Evolutionary conservation across 2,797 vertebrate genomes (phyloP), one percentile per base, ranked within the genome.

Genomic region (Carapus acus): DNA sequence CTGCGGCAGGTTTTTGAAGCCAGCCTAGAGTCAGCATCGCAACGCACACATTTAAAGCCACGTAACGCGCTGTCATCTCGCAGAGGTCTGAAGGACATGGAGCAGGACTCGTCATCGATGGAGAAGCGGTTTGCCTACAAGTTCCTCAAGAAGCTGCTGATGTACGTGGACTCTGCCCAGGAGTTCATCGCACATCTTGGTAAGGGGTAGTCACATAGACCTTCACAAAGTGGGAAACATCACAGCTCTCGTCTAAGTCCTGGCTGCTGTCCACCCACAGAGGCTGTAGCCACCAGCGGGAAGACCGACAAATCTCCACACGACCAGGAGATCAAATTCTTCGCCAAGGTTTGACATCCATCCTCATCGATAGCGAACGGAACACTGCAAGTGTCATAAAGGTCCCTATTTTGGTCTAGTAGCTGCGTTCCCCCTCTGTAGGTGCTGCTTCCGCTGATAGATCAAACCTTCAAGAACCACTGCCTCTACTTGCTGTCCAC

Each of bases 311-410:
- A 93, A 82, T 98, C 94, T 7, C 94, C 96, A 43, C 96, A 97
- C 60, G 96, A 98, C 67, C 96, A 96, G 79, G 94, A 98, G 84
- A 98, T 99, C 74, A 99, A 98, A 77, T 99, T 99, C 79, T 99
- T 98, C 83, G 95, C 96, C 46, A 99, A 99, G 92, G 96, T 98
- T 71, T 79, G 86, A 1, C 13, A 12, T 49, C 43, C 12, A 9
- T 15, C 12, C 2, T 21, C 12, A 19, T 7, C 6, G 44, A 18
- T 34, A 53, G 21, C 24, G 48, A 12, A n/a, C 23, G 2, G 14
- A 43, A 19, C 2, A 3, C 4, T 2, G 43, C n/a, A 31, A 23
- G 37, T 36, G 8, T 12, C 38, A 12, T 22, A 24, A 1, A 27
- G 19, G 47, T 11, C 18, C 15, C 14, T 24, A 20, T 39, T 40